Evolutionary conservation across 2,113 vertebrate species (phyloP), one percentile per base, ranked within the genome.

Genomic region (human (Homo sapiens)): DNA sequence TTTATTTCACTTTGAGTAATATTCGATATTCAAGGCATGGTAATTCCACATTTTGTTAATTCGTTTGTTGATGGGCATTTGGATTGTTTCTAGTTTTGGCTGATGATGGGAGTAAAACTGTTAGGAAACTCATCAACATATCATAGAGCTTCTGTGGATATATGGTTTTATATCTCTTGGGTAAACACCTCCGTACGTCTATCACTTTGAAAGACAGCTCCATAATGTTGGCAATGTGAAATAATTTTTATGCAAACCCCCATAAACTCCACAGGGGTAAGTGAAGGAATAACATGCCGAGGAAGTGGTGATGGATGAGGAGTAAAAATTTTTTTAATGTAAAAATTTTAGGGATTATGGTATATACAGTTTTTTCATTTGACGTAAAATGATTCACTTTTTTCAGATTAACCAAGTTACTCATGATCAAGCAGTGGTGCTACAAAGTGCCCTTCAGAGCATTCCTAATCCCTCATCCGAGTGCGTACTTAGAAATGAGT

Each of bases 401-500:
- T 97, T 97, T 25, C 98, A 99, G 99, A 99, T 99, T 97, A 99
- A 99, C 97, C 99, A 99, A 97, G 99, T 99, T 96, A 99, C 99
- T 11, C 99, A 99, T 97, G 99, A 99, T 98, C 99, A 99, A 97
- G 99, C 99, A 76, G 98, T 99, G 97, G 99, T 99, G 97, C 99
- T 99, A 94, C 99, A 99, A 98, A 99, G 99, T 97, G 99, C 99
- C 97, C 99, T 99, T 98, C 99, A 99, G 98, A 99, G 99, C 99
- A 99, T 99, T 99, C 99, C 99, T 81, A 99, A 99, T 98, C 99
- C 99, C 80, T 99, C 99, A 79, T 99, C 99, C 86, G 99, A 99
- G 89, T 99, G 99, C 99, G 99, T 99, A 99, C 98, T 99, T 97
- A 99, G 99, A 98, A 99, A 99, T 91, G 99, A 99, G 97, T 99